These are phyloP conservation scores for Globia sparganii DNA, from an alignment of 2,888 invertebrate genomes.

Conservation along the genomic window DNA sequence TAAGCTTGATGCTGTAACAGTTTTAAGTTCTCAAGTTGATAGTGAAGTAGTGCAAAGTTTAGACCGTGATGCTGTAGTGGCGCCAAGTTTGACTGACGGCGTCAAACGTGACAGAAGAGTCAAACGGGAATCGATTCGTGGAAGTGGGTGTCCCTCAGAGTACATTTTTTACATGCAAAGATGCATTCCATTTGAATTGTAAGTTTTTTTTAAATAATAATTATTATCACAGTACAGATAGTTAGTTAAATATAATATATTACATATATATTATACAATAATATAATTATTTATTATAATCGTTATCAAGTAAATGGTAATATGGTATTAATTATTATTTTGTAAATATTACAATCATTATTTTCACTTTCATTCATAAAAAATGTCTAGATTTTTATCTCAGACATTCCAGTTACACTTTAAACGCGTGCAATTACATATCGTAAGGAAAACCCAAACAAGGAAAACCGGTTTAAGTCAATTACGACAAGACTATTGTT, in stretches of 20 bases:
- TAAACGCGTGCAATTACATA: neutral
- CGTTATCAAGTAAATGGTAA: neutral
- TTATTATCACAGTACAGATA: neutral
- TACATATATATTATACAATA: no score
- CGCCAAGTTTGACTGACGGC: neutral
- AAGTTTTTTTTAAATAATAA: slow-evolving; percentile 14
- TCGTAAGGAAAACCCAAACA: slow-evolving; percentile 29
- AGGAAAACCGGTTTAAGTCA: slow-evolving; percentile 22
- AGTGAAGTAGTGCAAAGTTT: neutral
- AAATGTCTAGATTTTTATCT: neutral
- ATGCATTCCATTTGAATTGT: slow-evolving; percentile 39
- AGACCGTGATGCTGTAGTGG: neutral
- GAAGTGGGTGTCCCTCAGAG: slow-evolving; percentile 1
- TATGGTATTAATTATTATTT: neutral
- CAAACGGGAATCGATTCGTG: slow-evolving; percentile 21
- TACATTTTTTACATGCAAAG: slow-evolving; percentile 16
- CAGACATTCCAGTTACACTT: neutral
- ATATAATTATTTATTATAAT: no score
- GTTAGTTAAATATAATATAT: no score
- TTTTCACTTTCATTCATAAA: neutral
- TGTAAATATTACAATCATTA: neutral
- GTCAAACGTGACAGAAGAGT: neutral
- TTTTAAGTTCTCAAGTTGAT: neutral
- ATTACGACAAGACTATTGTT: slow-evolving; percentile 12
- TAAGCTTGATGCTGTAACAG: neutral